These are phyloP conservation scores for Drosophila anomalipes DNA, from an alignment of 2,888 invertebrate genomes.

Conservation along the genomic window DNA sequence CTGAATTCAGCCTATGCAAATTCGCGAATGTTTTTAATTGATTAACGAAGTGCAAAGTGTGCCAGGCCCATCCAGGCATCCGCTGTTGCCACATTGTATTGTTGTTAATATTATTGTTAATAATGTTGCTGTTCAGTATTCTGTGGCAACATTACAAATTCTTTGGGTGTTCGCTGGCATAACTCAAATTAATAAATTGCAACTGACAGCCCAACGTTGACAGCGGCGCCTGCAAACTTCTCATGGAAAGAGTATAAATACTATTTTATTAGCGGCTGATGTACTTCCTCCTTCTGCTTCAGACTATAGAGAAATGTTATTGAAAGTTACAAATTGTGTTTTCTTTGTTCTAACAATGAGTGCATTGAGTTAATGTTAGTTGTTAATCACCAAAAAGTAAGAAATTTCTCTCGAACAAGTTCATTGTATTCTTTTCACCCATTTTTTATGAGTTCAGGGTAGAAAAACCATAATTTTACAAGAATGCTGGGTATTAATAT, in stretches of 20 bases:
- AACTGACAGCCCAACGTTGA: conserved; percentile 10
- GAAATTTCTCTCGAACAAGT: neutral
- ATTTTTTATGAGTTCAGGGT: neutral
- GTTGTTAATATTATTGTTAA: conserved; percentile 21
- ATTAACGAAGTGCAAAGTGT: conserved; percentile 66
- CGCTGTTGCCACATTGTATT: conserved; percentile 7
- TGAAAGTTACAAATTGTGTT: neutral
- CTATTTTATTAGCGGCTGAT: neutral
- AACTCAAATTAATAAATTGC: conserved; percentile 15
- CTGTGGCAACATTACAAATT: conserved; percentile 33
- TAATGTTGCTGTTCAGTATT: conserved; percentile 9
- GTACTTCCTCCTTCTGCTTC: neutral
- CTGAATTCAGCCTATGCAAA: conserved; percentile 66
- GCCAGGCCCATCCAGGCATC: conserved; percentile 35
- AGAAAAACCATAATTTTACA: neutral
- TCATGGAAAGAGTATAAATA: neutral
- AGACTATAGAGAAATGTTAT: neutral
- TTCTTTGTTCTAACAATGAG: neutral
- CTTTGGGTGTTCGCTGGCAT: conserved; percentile 18
- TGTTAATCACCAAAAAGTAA: neutral
- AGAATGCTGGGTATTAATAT: too few relatives aligned
- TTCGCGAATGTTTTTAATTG: conserved; percentile 64
- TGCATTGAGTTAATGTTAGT: neutral
- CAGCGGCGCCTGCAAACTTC: neutral
- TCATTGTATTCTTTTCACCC: neutral